Evolutionary conservation across 2,888 invertebrate species (phyloP), one percentile per base, ranked within the genome.

Genomic region (Isoperla grammatica): DNA sequence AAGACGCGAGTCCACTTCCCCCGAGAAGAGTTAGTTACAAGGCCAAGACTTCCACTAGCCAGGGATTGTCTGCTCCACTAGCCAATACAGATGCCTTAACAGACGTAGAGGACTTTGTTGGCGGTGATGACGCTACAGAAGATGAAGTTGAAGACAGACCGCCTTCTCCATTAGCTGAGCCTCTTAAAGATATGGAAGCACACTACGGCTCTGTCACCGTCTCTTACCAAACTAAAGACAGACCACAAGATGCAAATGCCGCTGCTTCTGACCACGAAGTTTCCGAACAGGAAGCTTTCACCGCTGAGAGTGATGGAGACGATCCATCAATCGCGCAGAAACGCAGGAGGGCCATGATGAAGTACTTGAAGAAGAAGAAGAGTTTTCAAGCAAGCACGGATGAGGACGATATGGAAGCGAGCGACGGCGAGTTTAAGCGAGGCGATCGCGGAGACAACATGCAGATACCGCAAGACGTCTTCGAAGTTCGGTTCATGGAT

Each of bases 41-140:
- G 19, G 17, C 53, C n/a, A 45, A 13, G 45, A 48, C 19, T 15
- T 9, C 35, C 12, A 2, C 53, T 15, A 8, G 48, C 9, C 17
- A 23, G 13, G 54, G 42, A 1, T 37, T 55, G 12, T 39, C 49
- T 8, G 57, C 35, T 1, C 48, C 48, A 3, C 37, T 15, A 22
- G 29, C 39, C 0, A 37, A 13, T 1, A 2, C n/a, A 12, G 57
- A 48, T 17, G 57, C 57, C n/a, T 15, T 57, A 13, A 57, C 57
- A 3, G 72, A 74, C 62, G 64, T 68, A 29, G 73, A 73, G 64
- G 71, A 73, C 50, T 56, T 73, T 2, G 68, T 71, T 23, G 60
- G 69, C 3, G 69, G 68, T 40, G 67, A 67, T 46, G 70, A 69
- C 13, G 43, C 12, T 35, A 20, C 23, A 13, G 58, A 54, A 8